These are phyloP conservation scores for Xyrauchen texanus DNA, from an alignment of 2,113 vertebrate species.

Conservation along the genomic window DNA sequence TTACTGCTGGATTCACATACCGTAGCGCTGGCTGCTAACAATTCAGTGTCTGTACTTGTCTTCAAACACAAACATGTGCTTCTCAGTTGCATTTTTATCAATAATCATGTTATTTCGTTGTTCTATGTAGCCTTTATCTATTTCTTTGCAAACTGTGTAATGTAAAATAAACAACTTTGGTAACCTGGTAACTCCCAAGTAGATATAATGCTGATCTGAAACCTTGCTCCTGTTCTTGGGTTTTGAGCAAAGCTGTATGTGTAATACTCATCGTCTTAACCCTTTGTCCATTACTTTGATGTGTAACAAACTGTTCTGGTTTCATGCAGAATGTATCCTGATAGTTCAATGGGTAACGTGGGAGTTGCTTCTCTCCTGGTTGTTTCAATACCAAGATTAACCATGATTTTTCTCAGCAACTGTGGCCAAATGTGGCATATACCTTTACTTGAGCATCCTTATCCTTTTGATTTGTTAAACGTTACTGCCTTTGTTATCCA, in stretches of 20 bases:
- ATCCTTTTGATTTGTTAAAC: constrained; percentile 1
- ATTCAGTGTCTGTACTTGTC: constrained; percentile 56
- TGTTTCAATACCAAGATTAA: constrained; percentile 22
- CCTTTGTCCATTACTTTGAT: too few species aligned
- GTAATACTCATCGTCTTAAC: too few species aligned
- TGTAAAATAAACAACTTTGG: constrained; percentile 55
- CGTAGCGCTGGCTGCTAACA: constrained; percentile 73
- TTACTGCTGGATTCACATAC: constrained; percentile 51
- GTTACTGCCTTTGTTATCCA: constrained; percentile 54
- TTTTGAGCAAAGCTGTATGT: too few species aligned
- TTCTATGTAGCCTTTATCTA: constrained; percentile 33
- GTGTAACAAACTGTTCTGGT: background rate
- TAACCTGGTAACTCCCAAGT: constrained; percentile 26
- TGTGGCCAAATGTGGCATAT: constrained; percentile 31
- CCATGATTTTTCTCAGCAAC: constrained; percentile 3
- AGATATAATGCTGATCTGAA: background rate
- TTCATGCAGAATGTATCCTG: background rate
- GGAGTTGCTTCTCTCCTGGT: background rate
- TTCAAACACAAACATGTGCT: constrained; percentile 45
- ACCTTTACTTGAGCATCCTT: constrained; percentile 54
- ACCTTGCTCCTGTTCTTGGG: constrained; percentile 28
- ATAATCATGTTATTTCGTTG: constrained; percentile 20
- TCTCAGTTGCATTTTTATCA: constrained; percentile 48
- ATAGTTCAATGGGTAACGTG: background rate
- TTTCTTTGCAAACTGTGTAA: constrained; percentile 56